Conservation (phyloP, 2,797 vertebrate genomes). For the Hydrocynus forskahlii region DNA sequence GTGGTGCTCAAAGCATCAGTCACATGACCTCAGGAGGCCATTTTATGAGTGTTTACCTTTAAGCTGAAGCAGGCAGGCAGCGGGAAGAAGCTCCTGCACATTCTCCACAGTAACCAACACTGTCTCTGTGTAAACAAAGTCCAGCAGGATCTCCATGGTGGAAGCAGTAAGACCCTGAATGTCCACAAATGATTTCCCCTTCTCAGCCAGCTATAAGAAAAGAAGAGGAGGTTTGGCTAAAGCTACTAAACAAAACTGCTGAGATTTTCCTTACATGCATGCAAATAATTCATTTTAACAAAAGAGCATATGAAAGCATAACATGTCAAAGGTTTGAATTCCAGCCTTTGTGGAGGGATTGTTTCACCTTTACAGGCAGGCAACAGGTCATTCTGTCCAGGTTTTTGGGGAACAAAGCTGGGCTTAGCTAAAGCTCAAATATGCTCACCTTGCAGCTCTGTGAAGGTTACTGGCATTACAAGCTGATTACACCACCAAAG, state of each 20-base stretch:
- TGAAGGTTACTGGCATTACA: background rate
- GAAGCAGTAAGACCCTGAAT: constrained; percentile 95
- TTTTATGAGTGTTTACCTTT: constrained; percentile 84
- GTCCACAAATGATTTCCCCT: constrained; percentile 96
- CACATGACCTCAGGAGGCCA: constrained; percentile 33
- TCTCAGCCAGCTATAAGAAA: constrained; percentile 87
- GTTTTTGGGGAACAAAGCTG: background rate
- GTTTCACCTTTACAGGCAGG: background rate
- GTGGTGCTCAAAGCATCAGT: constrained; percentile 13
- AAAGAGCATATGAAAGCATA: background rate
- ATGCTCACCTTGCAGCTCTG: background rate
- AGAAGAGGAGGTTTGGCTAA: background rate
- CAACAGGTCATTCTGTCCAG: background rate
- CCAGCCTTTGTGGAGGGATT: background rate
- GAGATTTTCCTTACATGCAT: background rate
- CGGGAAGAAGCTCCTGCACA: constrained; percentile 94
- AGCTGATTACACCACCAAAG: background rate
- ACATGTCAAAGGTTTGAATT: background rate
- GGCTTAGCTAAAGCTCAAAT: background rate
- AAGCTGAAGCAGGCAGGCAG: constrained; percentile 94
- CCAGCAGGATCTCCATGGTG: constrained; percentile 97
- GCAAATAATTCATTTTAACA: background rate
- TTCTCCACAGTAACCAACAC: constrained; percentile 98
- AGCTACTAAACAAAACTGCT: background rate
- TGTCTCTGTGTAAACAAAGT: constrained; percentile 98